These are phyloP conservation scores for Plectrocnemia conspersa DNA, from an alignment of 1,140 invertebrate species.

Conservation along the genomic window DNA sequence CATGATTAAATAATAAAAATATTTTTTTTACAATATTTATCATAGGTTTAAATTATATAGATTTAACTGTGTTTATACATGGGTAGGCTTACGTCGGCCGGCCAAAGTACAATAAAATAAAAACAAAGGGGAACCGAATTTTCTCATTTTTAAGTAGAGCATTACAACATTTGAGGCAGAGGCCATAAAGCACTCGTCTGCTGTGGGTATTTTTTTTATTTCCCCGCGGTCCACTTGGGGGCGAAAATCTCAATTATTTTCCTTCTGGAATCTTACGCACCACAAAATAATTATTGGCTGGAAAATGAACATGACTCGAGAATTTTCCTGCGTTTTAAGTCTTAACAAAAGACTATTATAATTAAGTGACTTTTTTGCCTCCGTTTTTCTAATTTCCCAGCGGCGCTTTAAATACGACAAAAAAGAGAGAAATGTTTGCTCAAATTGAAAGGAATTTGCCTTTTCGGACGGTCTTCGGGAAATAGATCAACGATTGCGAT, in stretches of 20 bases:
- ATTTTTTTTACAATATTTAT: too few species aligned
- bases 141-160: background rate
- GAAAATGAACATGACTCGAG: slow-evolving; percentile 45
- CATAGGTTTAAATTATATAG: too few species aligned
- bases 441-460: slow-evolving; percentile 29
- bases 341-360: slow-evolving; percentile 35
- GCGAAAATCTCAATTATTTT: slow-evolving; percentile 36
- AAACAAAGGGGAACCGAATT: too few species aligned
- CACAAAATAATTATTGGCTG: slow-evolving; percentile 54
- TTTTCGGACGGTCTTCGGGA: slow-evolving; percentile 17
- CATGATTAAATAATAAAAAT: too few species aligned
- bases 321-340: slow-evolving; percentile 33
- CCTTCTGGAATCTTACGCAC: slow-evolving; percentile 45
- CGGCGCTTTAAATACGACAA: slow-evolving; percentile 40
- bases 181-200: slow-evolving; percentile 15
- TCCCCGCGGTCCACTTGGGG: slow-evolving; percentile 22
- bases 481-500: slow-evolving; percentile 9
- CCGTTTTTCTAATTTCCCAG: slow-evolving; percentile 54
- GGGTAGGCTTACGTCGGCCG: too few species aligned
- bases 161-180: slow-evolving; percentile 5
- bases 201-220: slow-evolving; percentile 19
- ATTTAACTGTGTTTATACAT: too few species aligned
- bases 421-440: slow-evolving; percentile 24
- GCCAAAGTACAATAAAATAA: too few species aligned
- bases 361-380: slow-evolving; percentile 45